Conservation (phyloP, 2,888 invertebrate species). For the Ametastegia equiseti region DNA sequence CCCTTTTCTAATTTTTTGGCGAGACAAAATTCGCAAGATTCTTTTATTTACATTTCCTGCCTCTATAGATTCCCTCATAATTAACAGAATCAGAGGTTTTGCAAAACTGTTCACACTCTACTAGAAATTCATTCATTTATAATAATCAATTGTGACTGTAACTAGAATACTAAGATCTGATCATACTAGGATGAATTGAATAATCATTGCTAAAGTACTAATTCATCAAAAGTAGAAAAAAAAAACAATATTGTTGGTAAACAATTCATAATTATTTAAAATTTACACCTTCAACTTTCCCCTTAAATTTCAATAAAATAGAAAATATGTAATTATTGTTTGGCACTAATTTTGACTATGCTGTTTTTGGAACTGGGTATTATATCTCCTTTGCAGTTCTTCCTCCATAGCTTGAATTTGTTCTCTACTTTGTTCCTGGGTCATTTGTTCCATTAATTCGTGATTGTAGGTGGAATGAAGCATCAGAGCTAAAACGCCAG, state of each 20-base stretch:
- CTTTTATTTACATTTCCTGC: too few relatives aligned
- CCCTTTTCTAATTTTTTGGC: too few relatives aligned
- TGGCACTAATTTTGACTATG: neutral
- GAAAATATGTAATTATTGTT: neutral
- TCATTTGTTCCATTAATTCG: slow-evolving; percentile 88
- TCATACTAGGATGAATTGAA: neutral
- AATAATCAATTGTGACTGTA: too few relatives aligned
- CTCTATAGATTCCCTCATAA: too few relatives aligned
- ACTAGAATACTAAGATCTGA: too few relatives aligned
- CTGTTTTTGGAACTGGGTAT: slow-evolving; percentile 51
- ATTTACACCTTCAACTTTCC: neutral
- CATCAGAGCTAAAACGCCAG: slow-evolving; percentile 95
- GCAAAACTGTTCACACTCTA: too few relatives aligned
- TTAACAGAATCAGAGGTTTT: too few relatives aligned
- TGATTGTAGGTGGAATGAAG: slow-evolving; percentile 98
- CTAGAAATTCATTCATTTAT: too few relatives aligned
- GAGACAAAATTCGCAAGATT: too few relatives aligned
- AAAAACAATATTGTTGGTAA: neutral
- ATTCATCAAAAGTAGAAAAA: neutral
- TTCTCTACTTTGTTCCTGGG: slow-evolving; percentile 78
- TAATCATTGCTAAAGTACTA: neutral
- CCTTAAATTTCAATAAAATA: too few relatives aligned
- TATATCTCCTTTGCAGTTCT: slow-evolving; percentile 73
- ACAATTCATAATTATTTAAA: neutral
- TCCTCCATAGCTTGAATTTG: slow-evolving; percentile 77